phyloP scores from a whole-genome alignment of 2,888 invertebrate species.

The Pterostichus niger region DNA sequence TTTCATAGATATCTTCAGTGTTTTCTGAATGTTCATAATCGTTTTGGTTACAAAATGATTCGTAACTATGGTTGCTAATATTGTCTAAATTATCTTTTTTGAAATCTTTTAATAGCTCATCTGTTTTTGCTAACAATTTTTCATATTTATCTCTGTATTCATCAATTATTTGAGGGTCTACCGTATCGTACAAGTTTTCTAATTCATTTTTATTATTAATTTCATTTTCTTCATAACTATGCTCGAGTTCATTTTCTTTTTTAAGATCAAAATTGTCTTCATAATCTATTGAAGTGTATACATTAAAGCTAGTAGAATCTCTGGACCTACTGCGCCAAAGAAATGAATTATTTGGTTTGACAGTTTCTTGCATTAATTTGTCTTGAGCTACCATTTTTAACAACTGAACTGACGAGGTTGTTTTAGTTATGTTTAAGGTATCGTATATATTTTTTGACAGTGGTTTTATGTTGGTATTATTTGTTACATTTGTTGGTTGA shows the following conservation, averaged over 20 bases:
- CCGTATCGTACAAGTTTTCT: constrained; percentile 71
- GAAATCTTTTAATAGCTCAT: constrained; percentile 68
- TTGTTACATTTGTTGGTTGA: too few species aligned
- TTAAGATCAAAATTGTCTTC: constrained; percentile 36
- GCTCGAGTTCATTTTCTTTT: constrained; percentile 28
- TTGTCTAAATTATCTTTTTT: constrained; percentile 73
- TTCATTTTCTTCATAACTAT: constrained; percentile 7
- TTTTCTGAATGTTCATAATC: constrained; percentile 8
- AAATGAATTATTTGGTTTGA: constrained; percentile 84
- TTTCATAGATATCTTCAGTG: constrained; percentile 54
- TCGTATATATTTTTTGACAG: too few species aligned
- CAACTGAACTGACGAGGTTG: constrained; percentile 66
- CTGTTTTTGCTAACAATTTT: constrained; percentile 69
- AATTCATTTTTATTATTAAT: constrained; percentile 21
- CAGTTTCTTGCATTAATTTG: constrained; percentile 69
- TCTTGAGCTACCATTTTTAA: constrained; percentile 68
- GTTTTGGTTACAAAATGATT: not conserved
- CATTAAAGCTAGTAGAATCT: constrained; percentile 65
- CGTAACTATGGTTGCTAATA: constrained; percentile 76
- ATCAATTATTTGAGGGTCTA: constrained; percentile 68
- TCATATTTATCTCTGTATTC: constrained; percentile 67
- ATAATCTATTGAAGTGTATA: constrained; percentile 37
- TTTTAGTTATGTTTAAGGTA: constrained; percentile 70
- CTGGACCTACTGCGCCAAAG: constrained; percentile 80
- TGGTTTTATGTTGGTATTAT: too few species aligned